A percentile compares a stretch with the other conserved stretches of the same genome.
Conservation (phyloP, 2,113 vertebrate genomes). For the Eptesicus fuscus region DNA sequence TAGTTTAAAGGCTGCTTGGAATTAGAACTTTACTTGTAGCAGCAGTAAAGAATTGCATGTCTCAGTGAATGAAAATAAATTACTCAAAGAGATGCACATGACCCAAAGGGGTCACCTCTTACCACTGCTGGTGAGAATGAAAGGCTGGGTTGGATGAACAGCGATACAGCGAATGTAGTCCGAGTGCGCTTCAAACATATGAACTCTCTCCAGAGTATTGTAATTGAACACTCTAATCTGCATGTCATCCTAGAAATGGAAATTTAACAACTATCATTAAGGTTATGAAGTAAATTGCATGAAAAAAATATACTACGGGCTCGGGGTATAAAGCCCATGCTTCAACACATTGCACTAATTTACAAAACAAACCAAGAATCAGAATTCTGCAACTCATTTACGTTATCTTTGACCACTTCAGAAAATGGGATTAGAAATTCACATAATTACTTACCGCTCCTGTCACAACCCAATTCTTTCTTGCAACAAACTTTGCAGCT, state of each 20-base stretch:
- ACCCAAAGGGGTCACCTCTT: conserved; percentile 59
- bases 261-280: neutral
- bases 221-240: conserved; percentile 99
- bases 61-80: conserved; percentile 1
- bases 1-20: neutral
- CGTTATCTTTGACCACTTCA: neutral
- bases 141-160: conserved; percentile 98
- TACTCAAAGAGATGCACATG: neutral
- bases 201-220: conserved; percentile 97
- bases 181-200: conserved; percentile 99
- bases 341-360: neutral
- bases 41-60: neutral
- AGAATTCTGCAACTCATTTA: conserved; percentile 13
- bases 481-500: conserved; percentile 98
- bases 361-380: neutral
- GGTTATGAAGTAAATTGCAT: neutral
- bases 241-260: conserved; percentile 93
- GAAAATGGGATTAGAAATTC: neutral
- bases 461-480: conserved; percentile 99
- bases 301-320: neutral
- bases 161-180: conserved; percentile 99
- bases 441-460: conserved; percentile 90
- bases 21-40: conserved; percentile 14
- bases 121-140: conserved; percentile 99
- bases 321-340: neutral